phyloP scores from a whole-genome alignment of 92 coral and sea anemone species.

The Ricordea florida region DNA sequence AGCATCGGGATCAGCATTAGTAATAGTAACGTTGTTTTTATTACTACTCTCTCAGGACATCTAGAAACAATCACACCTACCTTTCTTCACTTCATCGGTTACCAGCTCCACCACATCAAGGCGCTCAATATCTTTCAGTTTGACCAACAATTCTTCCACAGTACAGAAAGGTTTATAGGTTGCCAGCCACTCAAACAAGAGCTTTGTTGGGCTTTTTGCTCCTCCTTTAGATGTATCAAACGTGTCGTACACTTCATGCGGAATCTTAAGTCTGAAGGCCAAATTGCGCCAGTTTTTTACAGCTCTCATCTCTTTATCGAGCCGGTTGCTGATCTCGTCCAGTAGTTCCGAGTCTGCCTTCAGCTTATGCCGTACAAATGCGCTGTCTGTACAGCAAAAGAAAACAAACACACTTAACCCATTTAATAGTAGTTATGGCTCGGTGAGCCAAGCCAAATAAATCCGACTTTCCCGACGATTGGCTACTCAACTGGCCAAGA shows the following conservation, averaged over 20 bases:
- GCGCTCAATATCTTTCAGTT: slow-evolving; percentile 40
- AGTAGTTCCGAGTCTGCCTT: slow-evolving; percentile 33
- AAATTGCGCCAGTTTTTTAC: slow-evolving; percentile 62
- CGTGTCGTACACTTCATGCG: slow-evolving; percentile 3
- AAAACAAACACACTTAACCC: not conserved
- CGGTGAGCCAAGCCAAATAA: too few relatives aligned
- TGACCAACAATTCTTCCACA: slow-evolving; percentile 8
- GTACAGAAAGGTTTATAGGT: slow-evolving; percentile 2
- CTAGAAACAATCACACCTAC: not conserved
- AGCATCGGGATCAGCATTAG: too few relatives aligned
- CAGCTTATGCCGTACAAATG: slow-evolving; percentile 7
- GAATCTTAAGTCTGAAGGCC: slow-evolving; percentile 50
- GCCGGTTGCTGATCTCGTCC: slow-evolving; percentile 41
- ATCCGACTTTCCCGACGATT: too few relatives aligned
- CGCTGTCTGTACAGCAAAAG: not conserved
- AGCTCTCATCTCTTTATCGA: slow-evolving; percentile 53
- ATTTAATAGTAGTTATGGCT: too few relatives aligned
- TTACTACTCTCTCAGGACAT: too few relatives aligned
- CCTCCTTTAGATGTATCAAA: slow-evolving; percentile 31
- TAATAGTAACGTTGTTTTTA: too few relatives aligned
- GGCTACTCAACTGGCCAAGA: too few relatives aligned
- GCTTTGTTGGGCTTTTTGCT: slow-evolving; percentile 44
- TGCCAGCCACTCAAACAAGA: slow-evolving; percentile 57
- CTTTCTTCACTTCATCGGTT: not conserved
- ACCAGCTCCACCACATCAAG: slow-evolving; percentile 55